Evolutionary conservation across 2,113 vertebrate genomes (phyloP).

Genomic region (Pollimyrus isidori): DNA sequence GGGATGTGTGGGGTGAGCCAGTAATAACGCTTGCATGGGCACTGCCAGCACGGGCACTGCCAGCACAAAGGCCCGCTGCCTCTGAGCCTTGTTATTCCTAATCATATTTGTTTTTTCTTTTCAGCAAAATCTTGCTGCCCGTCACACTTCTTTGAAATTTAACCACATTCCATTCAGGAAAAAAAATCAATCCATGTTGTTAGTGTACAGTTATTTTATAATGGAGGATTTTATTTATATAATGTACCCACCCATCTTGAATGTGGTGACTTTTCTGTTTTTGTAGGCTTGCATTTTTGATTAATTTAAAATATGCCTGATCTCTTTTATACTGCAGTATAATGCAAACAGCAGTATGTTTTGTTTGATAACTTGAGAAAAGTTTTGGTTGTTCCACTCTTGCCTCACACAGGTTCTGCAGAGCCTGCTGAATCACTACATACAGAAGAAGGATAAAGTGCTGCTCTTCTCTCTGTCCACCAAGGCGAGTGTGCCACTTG

Average conservation of each 20-base stretch:
- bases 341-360: neutral
- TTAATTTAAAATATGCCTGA: neutral
- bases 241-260: neutral
- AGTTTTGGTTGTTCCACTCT: neutral
- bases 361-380: neutral
- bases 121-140: neutral
- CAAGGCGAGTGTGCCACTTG: conserved; percentile 65
- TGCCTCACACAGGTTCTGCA: conserved; percentile 73
- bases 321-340: neutral
- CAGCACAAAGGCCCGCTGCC: neutral
- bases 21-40: neutral
- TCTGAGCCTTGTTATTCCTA: neutral
- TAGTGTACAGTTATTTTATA: neutral
- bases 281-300: neutral
- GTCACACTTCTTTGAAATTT: neutral
- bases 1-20: neutral
- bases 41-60: neutral
- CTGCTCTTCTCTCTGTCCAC: conserved; percentile 92
- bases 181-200: neutral
- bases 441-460: conserved; percentile 77
- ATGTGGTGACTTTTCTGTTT: neutral
- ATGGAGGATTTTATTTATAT: neutral
- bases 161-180: neutral
- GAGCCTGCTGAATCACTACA: conserved; percentile 77
- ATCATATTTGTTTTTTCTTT: neutral